phyloP scores from a whole-genome alignment of 2,888 invertebrate species.

The Mesopsocus fuscifrons region DNA sequence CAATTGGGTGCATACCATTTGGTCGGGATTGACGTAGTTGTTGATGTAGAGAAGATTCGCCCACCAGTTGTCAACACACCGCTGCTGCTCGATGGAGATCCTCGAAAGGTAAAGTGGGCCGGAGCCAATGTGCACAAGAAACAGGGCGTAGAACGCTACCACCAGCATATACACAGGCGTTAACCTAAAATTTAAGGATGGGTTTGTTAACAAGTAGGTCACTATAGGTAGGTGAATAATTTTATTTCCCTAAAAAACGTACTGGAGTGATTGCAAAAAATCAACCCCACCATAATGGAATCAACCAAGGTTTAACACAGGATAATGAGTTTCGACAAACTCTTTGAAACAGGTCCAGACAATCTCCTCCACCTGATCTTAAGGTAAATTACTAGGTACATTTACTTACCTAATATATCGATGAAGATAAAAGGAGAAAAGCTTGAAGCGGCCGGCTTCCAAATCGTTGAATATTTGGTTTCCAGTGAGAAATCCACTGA shows the following conservation, averaged over 20 bases:
- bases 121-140: constrained; percentile 33
- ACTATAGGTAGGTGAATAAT: neutral
- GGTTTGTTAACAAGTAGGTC: no score
- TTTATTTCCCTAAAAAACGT: neutral
- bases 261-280: constrained; percentile 1
- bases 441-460: constrained; percentile 27
- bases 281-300: no score
- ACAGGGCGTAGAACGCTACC: constrained; percentile 34
- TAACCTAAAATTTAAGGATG: constrained; percentile 26
- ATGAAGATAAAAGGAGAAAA: constrained; percentile 31
- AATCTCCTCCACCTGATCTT: no score
- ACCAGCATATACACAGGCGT: constrained; percentile 35
- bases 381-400: no score
- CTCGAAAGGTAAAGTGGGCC: constrained; percentile 40
- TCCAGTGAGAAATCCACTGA: constrained; percentile 33
- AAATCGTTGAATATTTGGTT: constrained; percentile 15
- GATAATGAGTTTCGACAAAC: no score
- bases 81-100: constrained; percentile 28
- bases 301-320: no score
- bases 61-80: constrained; percentile 43
- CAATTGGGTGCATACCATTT: no score
- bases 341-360: no score
- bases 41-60: constrained; percentile 36
- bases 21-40: constrained; percentile 36
- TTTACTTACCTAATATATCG: constrained; percentile 38